Evolutionary conservation across 2,888 invertebrate species (phyloP).

Genomic region (Tetramorium bicarinatum): DNA sequence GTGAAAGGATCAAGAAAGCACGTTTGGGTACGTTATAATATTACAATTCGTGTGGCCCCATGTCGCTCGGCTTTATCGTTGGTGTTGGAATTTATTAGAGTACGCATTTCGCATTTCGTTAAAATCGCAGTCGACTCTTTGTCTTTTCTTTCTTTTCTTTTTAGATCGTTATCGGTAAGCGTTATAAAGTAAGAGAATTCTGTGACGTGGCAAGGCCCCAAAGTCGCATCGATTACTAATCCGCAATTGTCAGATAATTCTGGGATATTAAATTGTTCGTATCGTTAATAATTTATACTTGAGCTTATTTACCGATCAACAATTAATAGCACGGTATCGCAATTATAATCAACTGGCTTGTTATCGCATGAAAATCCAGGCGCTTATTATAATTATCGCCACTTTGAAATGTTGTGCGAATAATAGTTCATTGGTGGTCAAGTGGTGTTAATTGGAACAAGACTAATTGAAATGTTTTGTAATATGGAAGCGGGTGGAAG

Average conservation of each 20-base stretch:
- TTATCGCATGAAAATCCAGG: slow-evolving; percentile 5
- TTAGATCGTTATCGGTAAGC: neutral
- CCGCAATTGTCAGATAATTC: neutral
- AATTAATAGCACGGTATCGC: slow-evolving; percentile 23
- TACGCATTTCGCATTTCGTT: neutral
- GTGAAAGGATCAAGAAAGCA: slow-evolving; percentile 11
- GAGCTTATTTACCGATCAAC: neutral
- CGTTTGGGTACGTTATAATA: slow-evolving; percentile 36
- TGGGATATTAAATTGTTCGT: neutral
- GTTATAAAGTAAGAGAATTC: neutral
- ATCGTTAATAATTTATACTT: slow-evolving; percentile 14
- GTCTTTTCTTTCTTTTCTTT: neutral
- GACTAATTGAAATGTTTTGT: neutral
- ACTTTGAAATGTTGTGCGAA: neutral
- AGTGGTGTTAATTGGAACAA: slow-evolving; percentile 10
- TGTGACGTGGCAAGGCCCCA: neutral
- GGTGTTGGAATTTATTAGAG: slow-evolving; percentile 23
- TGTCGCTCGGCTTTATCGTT: slow-evolving; percentile 27
- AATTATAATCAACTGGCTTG: slow-evolving; percentile 22
- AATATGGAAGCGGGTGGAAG: neutral
- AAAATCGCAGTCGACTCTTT: neutral
- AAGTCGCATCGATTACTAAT: neutral
- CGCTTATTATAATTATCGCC: slow-evolving; percentile 15
- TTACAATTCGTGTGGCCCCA: slow-evolving; percentile 34
- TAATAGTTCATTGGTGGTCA: slow-evolving; percentile 1